Base-by-base conservation (phyloP, 2,113 vertebrate genomes). In the Etheostoma cragini region DNA sequence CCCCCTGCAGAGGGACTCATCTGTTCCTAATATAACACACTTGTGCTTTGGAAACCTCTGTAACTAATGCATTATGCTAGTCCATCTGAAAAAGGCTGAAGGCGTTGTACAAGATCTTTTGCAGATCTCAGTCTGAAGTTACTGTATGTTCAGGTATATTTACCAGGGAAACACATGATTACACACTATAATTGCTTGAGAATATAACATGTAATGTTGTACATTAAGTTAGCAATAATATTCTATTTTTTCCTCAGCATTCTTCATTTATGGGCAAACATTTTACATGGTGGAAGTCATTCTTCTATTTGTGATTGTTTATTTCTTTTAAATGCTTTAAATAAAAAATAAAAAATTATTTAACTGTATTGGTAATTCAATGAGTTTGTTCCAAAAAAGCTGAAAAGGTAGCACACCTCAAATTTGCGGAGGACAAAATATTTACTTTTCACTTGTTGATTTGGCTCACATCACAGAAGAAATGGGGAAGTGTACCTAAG, bases 11-110 rank as follows among this genome's bases (percentile, higher is more conserved):
- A 91, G 90, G 66, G 33, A 85, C 90, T 94, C 94, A 95, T 96
- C 94, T 95, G 94, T 92, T 95, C 91, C 82, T 93, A 92, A 95
- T 95, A 94, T 93, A 90, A 84, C 91, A 92, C 93, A 92, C 90
- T 93, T 91, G 86, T 92, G 89, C 81, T 78, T 81, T 91, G 83
- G 85, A 92, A 94, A 92, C 87, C 91, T 89, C 91, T 93, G 86
- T 86, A 90, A 92, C 93, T 76, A 94, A 94, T 95, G 88, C 91
- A 92, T 93, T 94, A 90, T 46, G 76, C 72, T 84, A 76, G 89
- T 90, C 87, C 74, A 63, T 85, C 81, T 90, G 80, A 91, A 89
- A 91, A 92, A 89, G 82, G 80, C 89, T 82, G 80, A 87, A 49
- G 88, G 81, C 84, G 89, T 86, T 84, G 81, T 66, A 49, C 22